phyloP scores from a whole-genome alignment of 2,113 vertebrate genomes.

The Calypte anna region DNA sequence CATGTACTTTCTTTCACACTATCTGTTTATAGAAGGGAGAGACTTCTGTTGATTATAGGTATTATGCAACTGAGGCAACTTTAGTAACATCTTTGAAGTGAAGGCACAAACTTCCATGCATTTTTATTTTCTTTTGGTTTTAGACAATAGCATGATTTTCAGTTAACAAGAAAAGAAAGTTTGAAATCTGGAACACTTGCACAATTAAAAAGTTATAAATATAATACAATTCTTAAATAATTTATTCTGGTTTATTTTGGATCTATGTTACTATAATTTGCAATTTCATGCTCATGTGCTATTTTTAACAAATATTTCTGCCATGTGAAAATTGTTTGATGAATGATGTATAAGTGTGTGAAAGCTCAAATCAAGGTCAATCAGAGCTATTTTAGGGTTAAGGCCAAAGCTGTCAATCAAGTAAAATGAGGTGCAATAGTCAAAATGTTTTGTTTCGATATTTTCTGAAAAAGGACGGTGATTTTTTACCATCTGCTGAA shows the following conservation, averaged over 20 bases:
- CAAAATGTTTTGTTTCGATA: neutral
- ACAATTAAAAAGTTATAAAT: neutral
- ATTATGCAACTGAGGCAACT: neutral
- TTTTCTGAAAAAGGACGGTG: neutral
- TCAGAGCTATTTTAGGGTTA: neutral
- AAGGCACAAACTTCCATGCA: neutral
- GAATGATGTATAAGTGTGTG: neutral
- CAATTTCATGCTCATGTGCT: neutral
- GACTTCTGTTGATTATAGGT: neutral
- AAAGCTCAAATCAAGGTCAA: neutral
- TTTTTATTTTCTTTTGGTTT: neutral
- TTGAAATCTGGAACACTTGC: neutral
- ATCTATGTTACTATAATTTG: neutral
- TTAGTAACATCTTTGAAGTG: neutral
- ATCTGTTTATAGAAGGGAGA: conserved; percentile 4
- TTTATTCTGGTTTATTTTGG: neutral
- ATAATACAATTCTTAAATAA: neutral
- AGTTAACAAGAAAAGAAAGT: neutral
- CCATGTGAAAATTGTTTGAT: neutral
- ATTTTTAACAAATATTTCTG: neutral
- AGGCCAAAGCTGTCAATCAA: neutral
- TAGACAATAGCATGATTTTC: neutral
- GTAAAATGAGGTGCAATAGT: neutral
- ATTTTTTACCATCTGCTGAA: neutral
- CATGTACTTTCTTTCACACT: neutral